These are phyloP conservation scores for Torymus aiolomorphi DNA, from an alignment of 2,888 invertebrate genomes.

Conservation along the genomic window DNA sequence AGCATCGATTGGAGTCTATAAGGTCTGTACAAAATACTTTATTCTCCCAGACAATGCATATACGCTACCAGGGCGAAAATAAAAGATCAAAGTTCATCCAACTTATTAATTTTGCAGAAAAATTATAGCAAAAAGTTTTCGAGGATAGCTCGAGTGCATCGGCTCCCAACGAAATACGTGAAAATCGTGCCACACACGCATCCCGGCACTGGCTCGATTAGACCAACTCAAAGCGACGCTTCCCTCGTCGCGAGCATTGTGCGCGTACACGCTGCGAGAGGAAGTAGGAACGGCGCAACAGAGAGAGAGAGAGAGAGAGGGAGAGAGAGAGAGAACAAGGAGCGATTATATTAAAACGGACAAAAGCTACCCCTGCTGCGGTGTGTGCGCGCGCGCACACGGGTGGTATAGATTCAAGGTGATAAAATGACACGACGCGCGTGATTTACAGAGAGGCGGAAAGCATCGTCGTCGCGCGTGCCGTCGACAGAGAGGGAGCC, in stretches of 20 bases:
- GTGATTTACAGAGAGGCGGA: not conserved
- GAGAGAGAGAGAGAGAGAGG: too few relatives aligned
- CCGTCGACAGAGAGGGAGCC: not conserved
- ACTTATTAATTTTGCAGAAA: too few relatives aligned
- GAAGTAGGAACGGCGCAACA: not conserved
- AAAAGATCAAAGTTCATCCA: too few relatives aligned
- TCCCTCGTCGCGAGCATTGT: not conserved
- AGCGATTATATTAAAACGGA: not conserved
- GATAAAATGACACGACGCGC: not conserved
- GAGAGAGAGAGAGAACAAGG: conserved; percentile 5
- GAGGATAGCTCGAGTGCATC: too few relatives aligned
- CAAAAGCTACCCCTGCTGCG: conserved; percentile 9
- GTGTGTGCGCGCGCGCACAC: not conserved
- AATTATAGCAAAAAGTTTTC: too few relatives aligned
- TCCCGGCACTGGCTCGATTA: too few relatives aligned
- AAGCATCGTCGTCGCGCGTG: not conserved
- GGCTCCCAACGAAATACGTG: too few relatives aligned
- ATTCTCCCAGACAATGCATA: too few relatives aligned
- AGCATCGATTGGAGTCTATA: too few relatives aligned
- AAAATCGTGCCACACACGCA: too few relatives aligned
- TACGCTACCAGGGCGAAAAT: too few relatives aligned
- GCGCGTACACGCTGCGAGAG: not conserved
- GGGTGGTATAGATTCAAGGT: conserved; percentile 23
- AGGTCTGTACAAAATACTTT: too few relatives aligned
- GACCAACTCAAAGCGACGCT: not conserved